phyloP scores from a whole-genome alignment of 2,797 vertebrate genomes.

The Leptoclinus maculatus region DNA sequence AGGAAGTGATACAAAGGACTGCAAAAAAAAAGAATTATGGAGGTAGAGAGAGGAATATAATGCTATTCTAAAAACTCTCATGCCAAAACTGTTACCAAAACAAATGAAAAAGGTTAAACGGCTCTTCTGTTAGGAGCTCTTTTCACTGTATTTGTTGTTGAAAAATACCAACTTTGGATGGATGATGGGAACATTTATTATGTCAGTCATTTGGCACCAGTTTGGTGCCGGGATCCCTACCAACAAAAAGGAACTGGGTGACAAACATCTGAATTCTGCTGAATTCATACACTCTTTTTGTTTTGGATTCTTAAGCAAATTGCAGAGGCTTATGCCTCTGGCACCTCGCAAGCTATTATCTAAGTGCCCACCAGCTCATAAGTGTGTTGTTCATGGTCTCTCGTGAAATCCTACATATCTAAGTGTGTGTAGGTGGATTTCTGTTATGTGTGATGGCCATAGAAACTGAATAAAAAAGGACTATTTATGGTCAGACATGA shows the following conservation, averaged over 20 bases:
- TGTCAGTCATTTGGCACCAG: constrained; percentile 56
- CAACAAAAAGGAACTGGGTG: constrained; percentile 72
- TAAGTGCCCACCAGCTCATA: constrained; percentile 98
- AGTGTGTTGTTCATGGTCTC: constrained; percentile 94
- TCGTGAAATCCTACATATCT: constrained; percentile 78
- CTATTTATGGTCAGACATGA: constrained; percentile 87
- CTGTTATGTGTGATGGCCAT: constrained; percentile 77
- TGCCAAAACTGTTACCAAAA: constrained; percentile 79
- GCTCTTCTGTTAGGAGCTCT: constrained; percentile 61
- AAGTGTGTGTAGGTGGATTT: constrained; percentile 77
- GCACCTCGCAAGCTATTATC: constrained; percentile 93
- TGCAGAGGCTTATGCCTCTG: constrained; percentile 91
- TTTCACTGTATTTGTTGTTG: constrained; percentile 75
- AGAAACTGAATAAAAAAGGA: constrained; percentile 75
- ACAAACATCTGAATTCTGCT: constrained; percentile 73
- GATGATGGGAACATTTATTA: constrained; percentile 59
- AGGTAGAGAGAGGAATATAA: constrained; percentile 66
- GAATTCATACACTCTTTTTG: constrained; percentile 83
- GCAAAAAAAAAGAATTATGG: constrained; percentile 20
- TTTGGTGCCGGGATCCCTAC: constrained; percentile 55
- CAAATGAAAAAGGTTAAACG: constrained; percentile 66
- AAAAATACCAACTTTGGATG: constrained; percentile 59
- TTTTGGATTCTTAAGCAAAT: constrained; percentile 87
- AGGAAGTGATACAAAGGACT: constrained; percentile 89
- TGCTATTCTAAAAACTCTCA: constrained; percentile 68